These are phyloP conservation scores for Candidula unifasciata DNA, from an alignment of 2,888 invertebrate species.

Conservation along the genomic window DNA sequence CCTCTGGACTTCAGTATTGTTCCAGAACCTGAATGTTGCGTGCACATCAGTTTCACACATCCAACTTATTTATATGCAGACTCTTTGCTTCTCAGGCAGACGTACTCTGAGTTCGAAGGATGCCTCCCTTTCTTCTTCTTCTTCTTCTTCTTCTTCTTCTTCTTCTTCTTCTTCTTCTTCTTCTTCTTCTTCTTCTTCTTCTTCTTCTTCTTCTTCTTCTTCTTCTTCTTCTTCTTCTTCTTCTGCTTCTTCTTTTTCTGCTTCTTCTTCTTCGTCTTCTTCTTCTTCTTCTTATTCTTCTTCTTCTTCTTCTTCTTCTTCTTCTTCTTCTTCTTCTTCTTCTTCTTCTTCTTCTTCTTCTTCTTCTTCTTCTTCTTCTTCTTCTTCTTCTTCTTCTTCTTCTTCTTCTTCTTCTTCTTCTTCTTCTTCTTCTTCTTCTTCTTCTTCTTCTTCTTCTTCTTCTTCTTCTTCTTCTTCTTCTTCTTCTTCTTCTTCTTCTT, in stretches of 20 bases:
- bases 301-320: constrained; percentile 22
- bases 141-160: constrained; percentile 30
- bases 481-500: constrained; percentile 22
- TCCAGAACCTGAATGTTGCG: no score
- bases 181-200: constrained; percentile 25
- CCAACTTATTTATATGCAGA: no score
- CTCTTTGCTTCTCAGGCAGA: no score
- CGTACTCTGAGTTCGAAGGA: no score
- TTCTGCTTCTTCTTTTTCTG: no score
- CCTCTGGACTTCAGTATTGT: no score
- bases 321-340: constrained; percentile 36
- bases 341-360: constrained; percentile 24
- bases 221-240: constrained; percentile 15
- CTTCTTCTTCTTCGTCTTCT: no score
- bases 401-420: not conserved
- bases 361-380: constrained; percentile 23
- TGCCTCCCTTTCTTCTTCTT: constrained; percentile 7
- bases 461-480: constrained; percentile 38
- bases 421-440: constrained; percentile 32
- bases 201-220: constrained; percentile 30
- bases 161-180: constrained; percentile 42
- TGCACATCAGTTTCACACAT: no score
- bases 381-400: constrained; percentile 25
- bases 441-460: constrained; percentile 21
- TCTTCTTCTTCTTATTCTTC: not conserved